Percentiles rank a stretch among this genome's conserved stretches.
These are phyloP conservation scores for Tragelaphus scriptus DNA, from an alignment of 2,113 vertebrate genomes.

Conservation along the genomic window DNA sequence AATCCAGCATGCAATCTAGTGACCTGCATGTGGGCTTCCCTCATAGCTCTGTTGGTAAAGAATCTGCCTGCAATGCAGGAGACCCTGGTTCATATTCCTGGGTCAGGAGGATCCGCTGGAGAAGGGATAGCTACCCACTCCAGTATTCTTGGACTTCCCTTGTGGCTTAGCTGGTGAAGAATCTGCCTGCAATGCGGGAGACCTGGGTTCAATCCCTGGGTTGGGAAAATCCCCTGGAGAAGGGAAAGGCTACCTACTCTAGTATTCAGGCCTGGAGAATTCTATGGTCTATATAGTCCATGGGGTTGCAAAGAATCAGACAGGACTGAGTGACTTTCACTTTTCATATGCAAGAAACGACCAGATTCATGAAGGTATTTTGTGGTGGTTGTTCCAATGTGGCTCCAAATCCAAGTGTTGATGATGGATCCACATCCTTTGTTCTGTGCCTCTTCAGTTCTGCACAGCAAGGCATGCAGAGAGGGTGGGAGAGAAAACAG, in stretches of 20 bases:
- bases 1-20: neutral
- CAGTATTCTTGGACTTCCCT: neutral
- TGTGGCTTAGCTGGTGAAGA: too few relatives aligned
- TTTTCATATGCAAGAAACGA: neutral
- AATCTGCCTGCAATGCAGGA: neutral
- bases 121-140: neutral
- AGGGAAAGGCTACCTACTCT: neutral
- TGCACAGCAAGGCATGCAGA: neutral
- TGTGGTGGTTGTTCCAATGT: neutral
- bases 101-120: neutral
- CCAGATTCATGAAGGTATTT: fast-evolving
- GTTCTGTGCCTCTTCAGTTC: neutral
- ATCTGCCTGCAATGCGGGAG: fast-evolving
- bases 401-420: fast-evolving
- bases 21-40: neutral
- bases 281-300: neutral
- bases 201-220: neutral
- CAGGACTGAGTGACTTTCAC: neutral
- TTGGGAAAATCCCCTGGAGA: neutral
- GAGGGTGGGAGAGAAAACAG: neutral
- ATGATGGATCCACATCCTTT: fast-evolving
- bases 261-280: neutral
- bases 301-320: fast-evolving
- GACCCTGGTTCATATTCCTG: neutral
- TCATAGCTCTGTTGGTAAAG: neutral